Evolutionary conservation across 2,797 vertebrate genomes (phyloP), one percentile per base, ranked within the genome.

Genomic region (Chaenodraco wilsoni): DNA sequence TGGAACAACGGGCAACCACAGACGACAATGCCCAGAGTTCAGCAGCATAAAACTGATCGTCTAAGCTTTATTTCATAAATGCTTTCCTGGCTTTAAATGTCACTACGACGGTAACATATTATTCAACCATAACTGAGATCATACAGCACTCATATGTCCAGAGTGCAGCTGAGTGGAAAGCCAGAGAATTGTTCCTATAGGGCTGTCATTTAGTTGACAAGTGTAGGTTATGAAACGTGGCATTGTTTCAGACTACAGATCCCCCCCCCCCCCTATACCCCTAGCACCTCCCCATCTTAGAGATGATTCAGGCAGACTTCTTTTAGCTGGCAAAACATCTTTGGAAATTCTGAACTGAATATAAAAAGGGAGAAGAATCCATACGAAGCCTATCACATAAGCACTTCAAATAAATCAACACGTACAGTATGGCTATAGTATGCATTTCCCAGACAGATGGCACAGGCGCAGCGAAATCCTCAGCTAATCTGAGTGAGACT

Each of bases 401-500:
- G 74, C 56, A 75, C 19, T 57, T 58, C 14, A 61, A 51, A 64
- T 59, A 31, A 72, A 82, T 65, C 23, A 60, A 74, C 64, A 57
- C 3, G 8, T 67, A 65, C 45, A 43, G 27, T 31, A 21, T 72
- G 33, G 33, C 33, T 37, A 48, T 56, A 49, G 58, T 62, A 52
- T 65, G 77, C 54, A 74, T 87, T 86, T 86, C 82, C 68, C 64
- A 85, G 82, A 91, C 87, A 88, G 90, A 91, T 91, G 88, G 91
- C 82, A 84, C 65, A 81, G 82, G 83, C 27, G 65, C 77, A 87
- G 76, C 83, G 74, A 86, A 92, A 90, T 90, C 91, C 88, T 87
- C 81, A 79, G 84, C 74, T 91, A 89, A 93, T 91, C 87, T 87
- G 75, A 69, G 65, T 70, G 81, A 86, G 82, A 76, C 80, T 71